Evolutionary conservation across 2,113 vertebrate genomes (phyloP).

Genomic region (Dinomys branickii): DNA sequence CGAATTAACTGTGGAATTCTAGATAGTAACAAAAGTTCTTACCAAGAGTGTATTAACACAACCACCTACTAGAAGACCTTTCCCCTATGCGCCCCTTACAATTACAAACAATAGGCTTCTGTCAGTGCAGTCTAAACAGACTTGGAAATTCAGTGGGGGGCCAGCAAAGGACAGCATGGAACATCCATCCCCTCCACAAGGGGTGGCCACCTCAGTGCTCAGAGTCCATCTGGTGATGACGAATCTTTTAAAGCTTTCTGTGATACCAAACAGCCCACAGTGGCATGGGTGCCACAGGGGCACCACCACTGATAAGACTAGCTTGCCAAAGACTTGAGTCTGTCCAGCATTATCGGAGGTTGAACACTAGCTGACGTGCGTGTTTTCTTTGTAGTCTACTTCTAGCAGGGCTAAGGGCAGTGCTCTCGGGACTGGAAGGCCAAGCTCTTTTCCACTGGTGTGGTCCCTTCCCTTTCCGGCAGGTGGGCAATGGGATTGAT

Average conservation of each 20-base stretch:
- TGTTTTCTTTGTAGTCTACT: background rate
- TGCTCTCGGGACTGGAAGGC: background rate
- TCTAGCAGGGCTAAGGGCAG: background rate
- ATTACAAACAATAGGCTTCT: background rate
- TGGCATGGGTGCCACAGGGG: too few relatives aligned
- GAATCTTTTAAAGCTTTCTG: background rate
- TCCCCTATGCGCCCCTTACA: background rate
- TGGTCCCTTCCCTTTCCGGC: background rate
- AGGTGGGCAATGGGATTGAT: background rate
- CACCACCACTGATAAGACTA: background rate
- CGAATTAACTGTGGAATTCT: background rate
- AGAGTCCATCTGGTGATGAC: accelerated
- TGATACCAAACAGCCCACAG: background rate
- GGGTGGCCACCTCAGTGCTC: background rate
- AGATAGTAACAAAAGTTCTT: background rate
- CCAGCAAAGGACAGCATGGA: background rate
- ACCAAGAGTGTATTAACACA: background rate
- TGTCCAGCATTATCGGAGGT: background rate
- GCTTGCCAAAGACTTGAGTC: background rate
- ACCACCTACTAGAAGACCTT: background rate
- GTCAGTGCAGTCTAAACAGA: background rate
- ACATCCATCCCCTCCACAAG: accelerated
- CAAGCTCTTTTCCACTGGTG: conserved; percentile 6
- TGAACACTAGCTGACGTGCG: background rate
- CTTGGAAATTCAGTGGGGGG: background rate